Percentiles rank a stretch among this genome's conserved stretches.
Evolutionary conservation across 2,888 invertebrate species (phyloP).

Genomic region (Hymenopus coronatus): DNA sequence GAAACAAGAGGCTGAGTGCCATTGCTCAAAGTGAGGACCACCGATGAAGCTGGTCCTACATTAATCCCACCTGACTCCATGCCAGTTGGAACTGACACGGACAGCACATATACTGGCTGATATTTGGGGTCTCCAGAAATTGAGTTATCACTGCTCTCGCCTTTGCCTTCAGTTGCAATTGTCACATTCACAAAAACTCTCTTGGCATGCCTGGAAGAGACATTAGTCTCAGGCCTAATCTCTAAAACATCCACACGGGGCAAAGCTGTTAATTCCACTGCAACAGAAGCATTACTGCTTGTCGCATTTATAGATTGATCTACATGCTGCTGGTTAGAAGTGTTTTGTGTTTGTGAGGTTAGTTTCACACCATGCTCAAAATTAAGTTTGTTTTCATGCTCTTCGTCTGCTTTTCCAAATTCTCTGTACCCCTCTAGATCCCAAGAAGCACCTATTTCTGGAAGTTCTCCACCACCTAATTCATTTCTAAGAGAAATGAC

Average conservation of each 20-base stretch:
- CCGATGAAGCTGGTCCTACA: constrained; percentile 38
- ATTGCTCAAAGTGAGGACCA: constrained; percentile 26
- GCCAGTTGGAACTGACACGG: constrained; percentile 73
- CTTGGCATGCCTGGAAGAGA: constrained; percentile 44
- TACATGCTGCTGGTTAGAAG: constrained; percentile 23
- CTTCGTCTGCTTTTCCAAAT: not conserved
- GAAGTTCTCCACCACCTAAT: not conserved
- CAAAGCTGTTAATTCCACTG: constrained; percentile 26
- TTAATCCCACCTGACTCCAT: constrained; percentile 55
- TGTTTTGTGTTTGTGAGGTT: constrained; percentile 20
- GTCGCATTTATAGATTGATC: not conserved
- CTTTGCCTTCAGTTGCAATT: constrained; percentile 67
- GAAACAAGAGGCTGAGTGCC: constrained; percentile 9
- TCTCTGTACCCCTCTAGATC: not conserved
- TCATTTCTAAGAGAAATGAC: not conserved
- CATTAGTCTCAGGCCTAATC: constrained; percentile 28
- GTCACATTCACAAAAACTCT: constrained; percentile 79
- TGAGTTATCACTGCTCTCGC: constrained; percentile 36
- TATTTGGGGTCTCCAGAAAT: constrained; percentile 35
- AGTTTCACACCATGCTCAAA: constrained; percentile 26
- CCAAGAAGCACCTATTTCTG: not conserved
- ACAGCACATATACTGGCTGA: constrained; percentile 69
- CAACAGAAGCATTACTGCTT: constrained; percentile 2
- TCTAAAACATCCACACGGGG: constrained; percentile 31
- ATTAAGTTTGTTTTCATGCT: not conserved